A percentile compares a stretch with the other conserved stretches of the same genome.
phyloP scores from a whole-genome alignment of 1,140 invertebrate species.

The Cecropterus lyciades region DNA sequence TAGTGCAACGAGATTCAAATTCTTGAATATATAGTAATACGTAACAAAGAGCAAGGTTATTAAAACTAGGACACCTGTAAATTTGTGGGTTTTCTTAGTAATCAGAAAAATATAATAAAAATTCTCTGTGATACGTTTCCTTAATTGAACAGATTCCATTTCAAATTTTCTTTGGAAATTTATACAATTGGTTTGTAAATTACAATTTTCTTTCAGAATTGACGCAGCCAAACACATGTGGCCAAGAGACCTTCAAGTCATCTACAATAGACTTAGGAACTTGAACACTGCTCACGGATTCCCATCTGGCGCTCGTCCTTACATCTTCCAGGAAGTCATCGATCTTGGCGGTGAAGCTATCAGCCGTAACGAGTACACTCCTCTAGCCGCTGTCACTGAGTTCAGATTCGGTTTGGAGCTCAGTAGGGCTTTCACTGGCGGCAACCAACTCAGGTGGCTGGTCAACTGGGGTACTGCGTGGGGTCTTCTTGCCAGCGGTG shows the following conservation, averaged over 20 bases:
- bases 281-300: constrained; percentile 87
- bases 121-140: too few relatives aligned
- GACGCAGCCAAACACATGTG: constrained; percentile 94
- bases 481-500: constrained; percentile 83
- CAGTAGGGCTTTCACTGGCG: constrained; percentile 67
- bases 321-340: constrained; percentile 93
- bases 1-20: too few relatives aligned
- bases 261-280: constrained; percentile 86
- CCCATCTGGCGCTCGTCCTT: constrained; percentile 84
- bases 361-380: constrained; percentile 86
- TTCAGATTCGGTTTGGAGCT: constrained; percentile 84
- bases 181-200: too few relatives aligned
- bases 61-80: too few relatives aligned
- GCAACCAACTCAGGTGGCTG: constrained; percentile 70
- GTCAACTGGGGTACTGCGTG: constrained; percentile 85
- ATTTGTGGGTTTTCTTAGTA: too few relatives aligned
- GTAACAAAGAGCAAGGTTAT: too few relatives aligned
- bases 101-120: too few relatives aligned
- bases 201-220: constrained; percentile 74
- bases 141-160: too few relatives aligned
- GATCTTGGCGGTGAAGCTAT: constrained; percentile 89
- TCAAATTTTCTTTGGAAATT: too few relatives aligned
- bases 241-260: constrained; percentile 88
- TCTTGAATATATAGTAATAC: too few relatives aligned
- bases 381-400: constrained; percentile 89